Base-by-base conservation (phyloP, 2,113 vertebrate genomes). In the Xiphophorus couchianus region DNA sequence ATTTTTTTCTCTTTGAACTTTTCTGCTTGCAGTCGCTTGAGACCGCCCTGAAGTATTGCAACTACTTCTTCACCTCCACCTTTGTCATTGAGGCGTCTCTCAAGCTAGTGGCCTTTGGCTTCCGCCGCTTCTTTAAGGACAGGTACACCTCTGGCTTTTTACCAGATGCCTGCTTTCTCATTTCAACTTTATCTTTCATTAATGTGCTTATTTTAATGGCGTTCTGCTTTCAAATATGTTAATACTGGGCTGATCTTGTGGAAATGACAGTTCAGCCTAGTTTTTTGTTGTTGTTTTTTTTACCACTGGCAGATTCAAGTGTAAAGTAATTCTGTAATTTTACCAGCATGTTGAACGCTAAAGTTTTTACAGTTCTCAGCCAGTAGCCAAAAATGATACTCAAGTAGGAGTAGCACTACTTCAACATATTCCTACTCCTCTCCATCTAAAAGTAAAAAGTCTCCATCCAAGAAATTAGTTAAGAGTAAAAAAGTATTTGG, bases 51-150 rank as follows among this genome's bases (percentile, higher is more conserved):
- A 98, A 99, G 82, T 99, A 99, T 89, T 99, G 97, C 91, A 99
- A 99, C 95, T 99, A 99, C 90, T 93, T 99, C 92, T 99, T 99
- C 94, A 99, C 96, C 73, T 96, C 97, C 3, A 98, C 98, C 71
- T 99, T 99, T 61, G 97, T 99, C 88, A 93, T 99, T 73, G 98
- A 99, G 90, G 95, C 98, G 4, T 92, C 95, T 44, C 93, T 99
- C 81, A 99, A 99, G 89, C 92, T 99, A 81, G 95, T 98, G 69
- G 97, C 97, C 0, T 99, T 99, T 33, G 98, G 98, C 39, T 94
- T 99, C 77, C 92, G 97, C 0, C 95, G 98, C 27, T 99, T 99
- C 94, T 99, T 99, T 93, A 99, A 99, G 90, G 98, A 99, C 93
- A 96, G 98, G 98, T 98, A 91, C 5, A 2, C 33, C 60, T 1